Conservation (phyloP, 2,888 invertebrate genomes). For the Digitonthophagus gazella region DNA sequence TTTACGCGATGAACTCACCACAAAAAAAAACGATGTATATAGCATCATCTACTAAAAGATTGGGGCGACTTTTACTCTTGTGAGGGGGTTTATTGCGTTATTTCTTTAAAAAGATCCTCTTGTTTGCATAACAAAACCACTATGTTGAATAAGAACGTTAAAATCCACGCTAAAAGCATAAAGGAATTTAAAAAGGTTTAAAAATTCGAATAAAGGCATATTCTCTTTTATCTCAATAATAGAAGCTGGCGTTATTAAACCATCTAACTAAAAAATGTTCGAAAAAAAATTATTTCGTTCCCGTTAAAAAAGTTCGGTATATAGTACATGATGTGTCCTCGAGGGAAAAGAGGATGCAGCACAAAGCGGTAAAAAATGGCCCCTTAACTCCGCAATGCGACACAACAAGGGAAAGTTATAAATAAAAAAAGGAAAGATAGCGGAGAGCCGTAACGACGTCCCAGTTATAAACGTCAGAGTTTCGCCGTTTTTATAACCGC, state of each 20-base stretch:
- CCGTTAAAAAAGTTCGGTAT: neutral
- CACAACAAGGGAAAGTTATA: neutral
- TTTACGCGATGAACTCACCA: neutral
- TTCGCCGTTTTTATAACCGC: neutral
- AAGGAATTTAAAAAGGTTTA: too few relatives aligned
- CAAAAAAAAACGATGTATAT: too few relatives aligned
- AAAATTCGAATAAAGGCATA: too few relatives aligned
- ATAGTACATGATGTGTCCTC: neutral
- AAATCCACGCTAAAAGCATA: too few relatives aligned
- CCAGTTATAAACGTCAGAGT: neutral
- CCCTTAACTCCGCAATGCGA: neutral
- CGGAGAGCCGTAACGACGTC: neutral
- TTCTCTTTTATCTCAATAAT: neutral
- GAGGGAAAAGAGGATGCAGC: neutral
- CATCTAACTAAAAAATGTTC: neutral
- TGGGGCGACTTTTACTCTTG: too few relatives aligned
- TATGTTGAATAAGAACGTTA: neutral
- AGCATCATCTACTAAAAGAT: too few relatives aligned
- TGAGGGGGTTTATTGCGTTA: too few relatives aligned
- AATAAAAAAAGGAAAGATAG: neutral
- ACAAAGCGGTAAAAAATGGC: neutral
- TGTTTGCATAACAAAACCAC: neutral
- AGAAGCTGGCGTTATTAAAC: neutral
- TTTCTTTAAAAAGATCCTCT: too few relatives aligned
- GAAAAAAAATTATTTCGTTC: neutral